Evolutionary conservation across 2,797 vertebrate species (phyloP), one percentile per base, ranked within the genome.

Genomic region (Xyrichtys novacula): DNA sequence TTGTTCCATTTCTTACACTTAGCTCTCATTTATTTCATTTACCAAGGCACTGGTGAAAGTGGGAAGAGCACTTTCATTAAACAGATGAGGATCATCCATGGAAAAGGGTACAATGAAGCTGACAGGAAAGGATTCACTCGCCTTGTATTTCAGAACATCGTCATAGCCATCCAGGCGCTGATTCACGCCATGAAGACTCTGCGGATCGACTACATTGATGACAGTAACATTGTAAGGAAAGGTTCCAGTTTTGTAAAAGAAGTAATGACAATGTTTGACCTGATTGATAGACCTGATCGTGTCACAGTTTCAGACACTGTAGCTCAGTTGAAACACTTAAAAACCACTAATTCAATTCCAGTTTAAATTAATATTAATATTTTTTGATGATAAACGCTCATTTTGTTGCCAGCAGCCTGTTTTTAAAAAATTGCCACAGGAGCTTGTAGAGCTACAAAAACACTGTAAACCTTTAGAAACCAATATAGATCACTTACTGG

Each of bases 11-110:
- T 71, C 69, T 68, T 81, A 26, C 49, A 69, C 60, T 14, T 31
- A 31, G n/a, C n/a, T 74, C 44, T 84, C 46, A 64, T 78, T 79
- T 56, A 36, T 82, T 47, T 81, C 32, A 2, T 78, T 59, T 83
- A 67, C 47, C 11, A 42, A 97, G 96, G 97, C 68, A 96, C 96
- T 32, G 96, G 95, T 43, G 96, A 97, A 78, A 98, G 96, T 76
- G 96, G 96, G 38, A 98, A 98, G 82, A 97, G 96, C 87, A 98
- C 96, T 3, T 98, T 98, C 73, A 96, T 98, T 92, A 98, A 97
- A 82, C 96, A 98, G 88, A 97, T 97, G 95, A 94, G 96, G 88
- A 98, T 98, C 84, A 96, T 97, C 78, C 95, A 97, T 25, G 96
- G 96, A 7, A 85, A 81, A 0, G 96, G 96, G 46, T 98, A 96